These are phyloP conservation scores for Phataginus tetradactyla DNA, from an alignment of 2,797 vertebrate species.

Conservation along the genomic window DNA sequence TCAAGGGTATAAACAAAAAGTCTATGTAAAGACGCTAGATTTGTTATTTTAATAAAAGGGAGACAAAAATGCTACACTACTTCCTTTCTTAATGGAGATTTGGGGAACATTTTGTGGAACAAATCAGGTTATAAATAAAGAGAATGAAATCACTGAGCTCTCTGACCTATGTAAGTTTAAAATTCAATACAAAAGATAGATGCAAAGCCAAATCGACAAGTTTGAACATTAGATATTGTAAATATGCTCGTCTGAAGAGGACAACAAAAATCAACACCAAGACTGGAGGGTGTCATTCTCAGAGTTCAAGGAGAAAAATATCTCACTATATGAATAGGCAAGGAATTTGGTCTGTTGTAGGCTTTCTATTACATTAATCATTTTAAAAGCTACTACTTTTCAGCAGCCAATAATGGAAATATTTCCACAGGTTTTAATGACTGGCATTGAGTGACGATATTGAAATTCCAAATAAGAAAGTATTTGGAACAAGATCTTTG, in stretches of 20 bases:
- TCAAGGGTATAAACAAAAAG: constrained; percentile 27
- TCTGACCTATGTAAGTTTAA: background rate
- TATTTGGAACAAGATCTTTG: background rate
- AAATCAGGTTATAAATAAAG: background rate
- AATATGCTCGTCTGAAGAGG: background rate
- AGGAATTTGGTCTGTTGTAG: background rate
- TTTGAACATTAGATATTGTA: background rate
- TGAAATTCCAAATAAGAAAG: background rate
- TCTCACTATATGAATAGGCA: background rate
- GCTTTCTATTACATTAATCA: background rate
- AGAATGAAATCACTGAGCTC: background rate
- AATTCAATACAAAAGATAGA: background rate
- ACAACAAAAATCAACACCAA: background rate
- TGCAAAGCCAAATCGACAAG: background rate
- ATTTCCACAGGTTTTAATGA: background rate
- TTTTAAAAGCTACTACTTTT: constrained; percentile 2
- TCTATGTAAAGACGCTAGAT: background rate
- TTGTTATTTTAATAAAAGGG: constrained; percentile 24
- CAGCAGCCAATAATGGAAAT: background rate
- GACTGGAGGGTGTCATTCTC: background rate
- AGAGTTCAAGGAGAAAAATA: background rate
- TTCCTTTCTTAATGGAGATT: background rate
- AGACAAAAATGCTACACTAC: background rate
- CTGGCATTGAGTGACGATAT: background rate
- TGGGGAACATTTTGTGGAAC: background rate